Base-by-base conservation (phyloP, 2,888 invertebrate species). In the Amiota minor region DNA sequence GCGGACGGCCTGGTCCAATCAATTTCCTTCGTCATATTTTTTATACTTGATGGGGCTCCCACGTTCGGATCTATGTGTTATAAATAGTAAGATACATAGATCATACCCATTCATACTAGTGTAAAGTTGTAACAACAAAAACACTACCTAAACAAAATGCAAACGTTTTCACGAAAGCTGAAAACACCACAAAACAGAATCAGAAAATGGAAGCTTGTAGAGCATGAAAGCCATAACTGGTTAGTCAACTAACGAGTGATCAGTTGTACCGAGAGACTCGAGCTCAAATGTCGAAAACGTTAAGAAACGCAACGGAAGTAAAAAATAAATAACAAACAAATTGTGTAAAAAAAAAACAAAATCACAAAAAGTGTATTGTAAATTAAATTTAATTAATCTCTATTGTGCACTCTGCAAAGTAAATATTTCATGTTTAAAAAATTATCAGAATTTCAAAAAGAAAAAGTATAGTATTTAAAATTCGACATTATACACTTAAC, bases 181-280 rank as follows among this genome's bases (percentile, higher is more conserved):
- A 64, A 20, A 65, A 12, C 18, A 59, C 10, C 16, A 9, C 1
- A 61, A 53, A 53, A 35, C 35, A 6, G 35, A 35, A 35, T 35
- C 0, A 4, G 35, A 35, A 35, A 35, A 35, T 23, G 1, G 1
- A 8, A 35, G 35, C 35, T 35, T 6, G 35, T 35, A 8, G 53
- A 55, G 4, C 47, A 67, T 64, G 56, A 20, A 73, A 11, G 16
- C n/a, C 61, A 16, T 45, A 56, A 56, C 20, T 46, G 50, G 46
- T 53, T 35, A 6, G 35, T 2, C 35, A 8, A 35, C 35, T 35
- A 35, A 35, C 35, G 18, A 46, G 45, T 49, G 75, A 75, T 77
- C 76, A 77, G 77, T 77, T 76, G 59, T 72, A 76, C 61, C 74
- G 74, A 74, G 72, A 76, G 74, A 56, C 71, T 73, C 75, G 70